These are phyloP conservation scores for Scarus forsteni DNA, from an alignment of 2,797 vertebrate genomes.

Conservation along the genomic window DNA sequence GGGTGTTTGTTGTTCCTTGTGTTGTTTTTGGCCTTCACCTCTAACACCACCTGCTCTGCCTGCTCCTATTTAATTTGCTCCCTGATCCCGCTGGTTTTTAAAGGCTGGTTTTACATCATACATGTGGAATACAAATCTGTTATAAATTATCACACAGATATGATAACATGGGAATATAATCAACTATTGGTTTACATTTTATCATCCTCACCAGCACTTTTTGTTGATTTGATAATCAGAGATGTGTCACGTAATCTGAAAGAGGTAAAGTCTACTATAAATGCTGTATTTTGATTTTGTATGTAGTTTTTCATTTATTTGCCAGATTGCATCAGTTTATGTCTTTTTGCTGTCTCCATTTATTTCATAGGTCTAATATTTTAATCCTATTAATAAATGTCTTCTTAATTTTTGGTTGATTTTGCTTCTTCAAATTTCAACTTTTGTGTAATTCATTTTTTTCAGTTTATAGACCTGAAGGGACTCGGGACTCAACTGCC, in stretches of 20 bases:
- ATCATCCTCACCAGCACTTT: conserved; percentile 40
- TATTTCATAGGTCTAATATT: too few species aligned
- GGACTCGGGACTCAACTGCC: too few species aligned
- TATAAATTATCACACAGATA: background rate
- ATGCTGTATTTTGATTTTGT: background rate
- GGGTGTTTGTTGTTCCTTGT: conserved; percentile 56
- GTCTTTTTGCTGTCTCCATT: too few species aligned
- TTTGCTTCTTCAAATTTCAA: too few species aligned
- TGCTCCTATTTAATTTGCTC: conserved; percentile 45
- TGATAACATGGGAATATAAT: conserved; percentile 27
- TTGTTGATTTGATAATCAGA: conserved; percentile 23
- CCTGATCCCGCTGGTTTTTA: conserved; percentile 47
- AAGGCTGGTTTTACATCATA: conserved; percentile 28
- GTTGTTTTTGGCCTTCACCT: conserved; percentile 61
- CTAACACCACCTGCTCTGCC: conserved; percentile 68
- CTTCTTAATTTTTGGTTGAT: too few species aligned
- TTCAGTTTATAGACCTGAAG: too few species aligned
- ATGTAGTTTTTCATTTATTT: background rate
- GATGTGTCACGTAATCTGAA: background rate
- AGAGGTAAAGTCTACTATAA: background rate
- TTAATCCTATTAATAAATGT: too few species aligned
- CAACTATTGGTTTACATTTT: conserved; percentile 19
- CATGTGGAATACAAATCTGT: conserved; percentile 38
- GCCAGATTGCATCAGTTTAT: background rate
- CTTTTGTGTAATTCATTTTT: too few species aligned